Base-by-base conservation (phyloP, 92 coral and sea anemone genomes). In the Palythoa grandis region DNA sequence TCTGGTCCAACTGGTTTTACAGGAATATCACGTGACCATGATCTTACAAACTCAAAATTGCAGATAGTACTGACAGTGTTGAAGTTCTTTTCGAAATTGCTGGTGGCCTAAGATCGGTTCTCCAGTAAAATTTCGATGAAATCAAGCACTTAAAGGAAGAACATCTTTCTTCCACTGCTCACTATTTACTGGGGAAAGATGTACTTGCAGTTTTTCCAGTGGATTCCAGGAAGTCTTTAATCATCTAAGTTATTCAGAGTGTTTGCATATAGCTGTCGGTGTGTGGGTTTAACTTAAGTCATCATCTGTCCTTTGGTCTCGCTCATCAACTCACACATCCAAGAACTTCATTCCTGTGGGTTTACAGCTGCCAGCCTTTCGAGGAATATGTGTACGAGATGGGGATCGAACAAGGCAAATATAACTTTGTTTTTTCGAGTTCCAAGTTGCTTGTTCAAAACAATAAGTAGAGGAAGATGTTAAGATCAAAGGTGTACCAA, bases 381-480 rank as follows among this genome's bases (percentile, higher is more conserved):
- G 24, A 84, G 84, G 90, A 86, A 5, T 74, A 71, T 38, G 66
- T 78, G 6, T 87, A 89, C 86, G 74, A 78, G 68, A 58, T 86
- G 9, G 89, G 92, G 10, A 60, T 86, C 19, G 13, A 69, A 38
- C 38, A 66, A 14, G 89, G 89, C 8, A n/a, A 79, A 1, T 86
- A 86, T 76, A 70, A 50, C 54, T 60, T 89, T 60, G 37, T 88
- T 25, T 88, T 88, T 78, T 63, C 79, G 48, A 83, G 78, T 56
- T 88, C 91, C 6, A 85, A 88, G 83, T 25, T 85, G 1, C 68
- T 88, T 13, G 76, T 83, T n/a, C 22, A 1, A 48, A 88, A 88
- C 37, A 69, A 75, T 1, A 74, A 83, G 54, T 88, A 88, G 88
- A 52, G 84, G 7, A 35, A 74, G n/a, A 83, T 88, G 88, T 67